phyloP scores from a whole-genome alignment of 2,888 invertebrate species.

The Stenurella melanura region DNA sequence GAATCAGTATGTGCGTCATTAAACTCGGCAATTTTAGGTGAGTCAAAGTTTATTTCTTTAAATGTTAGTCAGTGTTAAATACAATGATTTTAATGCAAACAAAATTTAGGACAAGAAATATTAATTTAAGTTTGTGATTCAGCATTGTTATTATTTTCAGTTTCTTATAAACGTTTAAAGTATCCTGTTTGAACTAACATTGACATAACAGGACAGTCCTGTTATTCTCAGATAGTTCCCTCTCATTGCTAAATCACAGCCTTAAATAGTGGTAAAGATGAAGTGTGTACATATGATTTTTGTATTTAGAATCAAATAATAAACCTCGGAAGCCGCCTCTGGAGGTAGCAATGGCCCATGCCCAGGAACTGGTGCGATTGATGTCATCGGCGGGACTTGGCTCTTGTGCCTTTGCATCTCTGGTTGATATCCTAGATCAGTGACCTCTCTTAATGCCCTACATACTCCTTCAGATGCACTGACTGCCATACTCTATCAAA shows the following conservation, averaged over 20 bases:
- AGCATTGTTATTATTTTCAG: background rate
- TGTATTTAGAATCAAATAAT: constrained; percentile 88
- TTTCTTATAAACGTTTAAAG: no score
- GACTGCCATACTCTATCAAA: constrained; percentile 57
- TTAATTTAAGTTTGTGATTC: background rate
- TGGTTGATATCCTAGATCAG: constrained; percentile 87
- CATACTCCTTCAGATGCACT: constrained; percentile 48
- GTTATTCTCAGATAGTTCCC: no score
- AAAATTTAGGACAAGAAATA: background rate
- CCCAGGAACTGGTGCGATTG: constrained; percentile 89
- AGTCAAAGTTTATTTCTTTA: constrained; percentile 56
- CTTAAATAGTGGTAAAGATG: background rate
- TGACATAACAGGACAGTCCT: no score
- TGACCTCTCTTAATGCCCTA: constrained; percentile 66
- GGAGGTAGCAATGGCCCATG: constrained; percentile 94
- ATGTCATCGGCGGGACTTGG: constrained; percentile 94
- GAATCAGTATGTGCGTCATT: constrained; percentile 96
- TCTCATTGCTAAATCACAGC: background rate
- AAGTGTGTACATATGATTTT: constrained; percentile 14
- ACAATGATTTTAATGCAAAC: no score
- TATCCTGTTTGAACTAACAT: no score
- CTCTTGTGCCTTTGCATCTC: constrained; percentile 95
- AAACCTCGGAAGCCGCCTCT: constrained; percentile 93
- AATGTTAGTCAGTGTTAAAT: no score
- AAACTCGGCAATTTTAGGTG: constrained; percentile 98